These are phyloP conservation scores for Piscicola geometra DNA, from an alignment of 2,888 invertebrate genomes.

Conservation along the genomic window DNA sequence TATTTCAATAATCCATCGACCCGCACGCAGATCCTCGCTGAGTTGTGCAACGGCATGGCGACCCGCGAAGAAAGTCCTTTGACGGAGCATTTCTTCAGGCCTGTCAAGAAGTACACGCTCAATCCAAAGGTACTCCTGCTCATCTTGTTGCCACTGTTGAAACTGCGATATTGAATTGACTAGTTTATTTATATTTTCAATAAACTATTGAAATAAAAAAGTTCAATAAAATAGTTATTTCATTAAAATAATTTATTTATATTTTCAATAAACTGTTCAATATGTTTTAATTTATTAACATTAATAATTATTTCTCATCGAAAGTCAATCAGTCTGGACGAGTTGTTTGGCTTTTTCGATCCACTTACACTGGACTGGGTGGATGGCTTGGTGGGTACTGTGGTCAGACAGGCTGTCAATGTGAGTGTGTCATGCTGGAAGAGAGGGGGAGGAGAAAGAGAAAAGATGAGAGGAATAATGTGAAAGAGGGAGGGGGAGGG, in stretches of 20 bases:
- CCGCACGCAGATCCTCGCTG: conserved; percentile 64
- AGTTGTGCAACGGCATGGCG: conserved; percentile 66
- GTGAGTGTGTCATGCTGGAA: too few relatives aligned
- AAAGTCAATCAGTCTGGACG: conserved; percentile 73
- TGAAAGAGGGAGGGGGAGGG: too few relatives aligned
- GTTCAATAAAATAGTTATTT: too few relatives aligned
- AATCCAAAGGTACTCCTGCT: conserved; percentile 67
- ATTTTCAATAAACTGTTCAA: too few relatives aligned
- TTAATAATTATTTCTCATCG: too few relatives aligned
- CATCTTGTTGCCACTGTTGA: too few relatives aligned
- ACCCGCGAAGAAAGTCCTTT: conserved; percentile 59
- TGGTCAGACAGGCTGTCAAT: conserved; percentile 63
- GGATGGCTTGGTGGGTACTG: conserved; percentile 75
- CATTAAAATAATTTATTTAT: too few relatives aligned
- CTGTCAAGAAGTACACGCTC: conserved; percentile 72
- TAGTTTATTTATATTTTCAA: too few relatives aligned
- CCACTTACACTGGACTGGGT: conserved; percentile 80
- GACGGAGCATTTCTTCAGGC: conserved; percentile 60
- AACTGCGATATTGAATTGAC: too few relatives aligned
- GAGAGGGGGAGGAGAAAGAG: too few relatives aligned
- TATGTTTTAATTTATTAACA: neutral
- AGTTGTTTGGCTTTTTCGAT: conserved; percentile 81
- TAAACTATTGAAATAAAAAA: too few relatives aligned
- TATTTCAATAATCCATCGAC: neutral
- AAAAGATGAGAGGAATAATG: too few relatives aligned